Conservation (phyloP, 2,113 vertebrate genomes). For the Ictidomys tridecemlineatus region DNA sequence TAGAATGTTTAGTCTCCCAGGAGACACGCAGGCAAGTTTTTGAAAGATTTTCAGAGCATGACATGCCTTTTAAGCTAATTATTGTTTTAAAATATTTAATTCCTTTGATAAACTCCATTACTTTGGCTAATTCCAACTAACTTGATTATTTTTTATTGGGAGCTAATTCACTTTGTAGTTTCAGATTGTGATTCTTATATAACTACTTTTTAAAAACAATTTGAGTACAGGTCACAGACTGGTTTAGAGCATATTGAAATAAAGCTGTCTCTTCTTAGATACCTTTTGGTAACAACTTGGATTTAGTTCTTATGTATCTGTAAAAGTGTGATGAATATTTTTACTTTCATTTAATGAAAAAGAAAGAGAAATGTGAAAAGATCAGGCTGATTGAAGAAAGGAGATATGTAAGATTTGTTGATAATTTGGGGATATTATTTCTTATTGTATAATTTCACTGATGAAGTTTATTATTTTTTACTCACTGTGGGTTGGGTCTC, state of each 20-base stretch:
- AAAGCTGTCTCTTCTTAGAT: constrained; percentile 39
- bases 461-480: neutral
- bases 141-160: neutral
- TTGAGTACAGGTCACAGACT: neutral
- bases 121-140: constrained; percentile 38
- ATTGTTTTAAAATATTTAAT: constrained; percentile 61
- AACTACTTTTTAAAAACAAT: constrained; percentile 31
- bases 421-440: neutral
- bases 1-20: neutral
- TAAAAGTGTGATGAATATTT: neutral
- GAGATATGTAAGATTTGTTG: neutral
- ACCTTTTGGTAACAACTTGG: neutral
- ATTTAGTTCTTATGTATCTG: neutral
- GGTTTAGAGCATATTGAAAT: constrained; percentile 23
- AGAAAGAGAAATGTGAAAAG: neutral
- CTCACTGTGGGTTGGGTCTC: neutral
- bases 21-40: neutral
- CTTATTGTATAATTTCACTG: neutral
- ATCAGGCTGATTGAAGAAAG: neutral
- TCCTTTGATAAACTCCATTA: constrained; percentile 53
- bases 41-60: neutral
- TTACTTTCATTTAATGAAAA: constrained; percentile 32
- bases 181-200: neutral
- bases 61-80: constrained; percentile 49
- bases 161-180: constrained; percentile 46